These are phyloP conservation scores for Drosophila aff. DNA, from an alignment of 1,140 invertebrate genomes.

Conservation along the genomic window DNA sequence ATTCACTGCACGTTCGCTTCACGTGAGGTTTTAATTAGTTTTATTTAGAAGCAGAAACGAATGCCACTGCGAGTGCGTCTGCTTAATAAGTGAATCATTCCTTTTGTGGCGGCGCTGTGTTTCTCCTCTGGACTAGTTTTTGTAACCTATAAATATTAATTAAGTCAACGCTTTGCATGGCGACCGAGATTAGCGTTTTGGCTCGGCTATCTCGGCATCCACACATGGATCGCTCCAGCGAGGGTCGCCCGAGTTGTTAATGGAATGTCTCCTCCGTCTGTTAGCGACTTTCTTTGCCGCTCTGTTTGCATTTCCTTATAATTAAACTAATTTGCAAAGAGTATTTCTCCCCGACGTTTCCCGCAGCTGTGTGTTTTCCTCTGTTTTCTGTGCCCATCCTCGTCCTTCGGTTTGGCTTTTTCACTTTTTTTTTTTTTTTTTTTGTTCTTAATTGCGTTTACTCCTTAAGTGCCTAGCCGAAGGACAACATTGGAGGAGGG, in stretches of 20 bases:
- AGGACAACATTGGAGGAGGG: conserved; percentile 1
- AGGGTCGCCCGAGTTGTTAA: conserved; percentile 11
- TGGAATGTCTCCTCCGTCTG: conserved; percentile 10
- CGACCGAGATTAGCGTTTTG: conserved; percentile 17
- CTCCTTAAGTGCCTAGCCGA: conserved; percentile 29
- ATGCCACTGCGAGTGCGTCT: not conserved
- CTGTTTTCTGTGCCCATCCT: not conserved
- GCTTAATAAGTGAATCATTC: conserved; percentile 4
- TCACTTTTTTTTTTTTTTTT: conserved; percentile 25
- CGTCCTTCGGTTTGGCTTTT: conserved; percentile 41
- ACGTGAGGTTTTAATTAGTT: conserved; percentile 31
- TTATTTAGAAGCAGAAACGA: conserved; percentile 1
- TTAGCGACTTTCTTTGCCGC: not conserved
- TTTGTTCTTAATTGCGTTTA: conserved; percentile 52
- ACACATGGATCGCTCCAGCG: conserved; percentile 9
- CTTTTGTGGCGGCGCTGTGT: not conserved
- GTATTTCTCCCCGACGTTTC: conserved; percentile 4
- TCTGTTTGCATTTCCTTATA: conserved; percentile 38
- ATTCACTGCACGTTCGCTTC: conserved; percentile 31
- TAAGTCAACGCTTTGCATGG: conserved; percentile 17
- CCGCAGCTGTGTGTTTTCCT: conserved; percentile 2
- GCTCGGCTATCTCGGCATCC: conserved; percentile 11
- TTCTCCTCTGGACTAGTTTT: not conserved
- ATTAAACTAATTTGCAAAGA: conserved; percentile 43
- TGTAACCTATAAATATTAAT: conserved; percentile 35